These are phyloP conservation scores for Pyrgus malvae DNA, from an alignment of 2,888 invertebrate genomes.

Conservation along the genomic window DNA sequence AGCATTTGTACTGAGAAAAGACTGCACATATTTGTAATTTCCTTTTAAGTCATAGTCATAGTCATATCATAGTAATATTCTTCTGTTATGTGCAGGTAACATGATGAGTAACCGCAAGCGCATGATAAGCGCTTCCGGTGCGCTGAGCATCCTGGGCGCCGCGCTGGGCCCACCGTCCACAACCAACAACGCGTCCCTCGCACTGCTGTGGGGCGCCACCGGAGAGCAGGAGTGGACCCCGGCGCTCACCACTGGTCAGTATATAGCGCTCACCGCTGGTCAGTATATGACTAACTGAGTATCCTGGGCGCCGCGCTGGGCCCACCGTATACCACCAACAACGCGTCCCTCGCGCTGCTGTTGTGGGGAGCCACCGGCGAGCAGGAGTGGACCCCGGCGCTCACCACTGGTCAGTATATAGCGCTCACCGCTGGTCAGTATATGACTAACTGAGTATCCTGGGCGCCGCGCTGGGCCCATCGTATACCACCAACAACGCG, in stretches of 20 bases:
- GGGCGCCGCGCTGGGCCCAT: slow-evolving; percentile 42
- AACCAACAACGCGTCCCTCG: slow-evolving; percentile 80
- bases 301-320: slow-evolving; percentile 38
- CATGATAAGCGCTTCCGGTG: slow-evolving; percentile 67
- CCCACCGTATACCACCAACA: slow-evolving; percentile 67
- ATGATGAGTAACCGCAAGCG: slow-evolving; percentile 69
- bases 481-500: slow-evolving; percentile 71
- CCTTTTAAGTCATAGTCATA: no score
- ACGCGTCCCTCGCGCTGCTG: slow-evolving; percentile 85
- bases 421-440: no score
- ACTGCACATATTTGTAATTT: no score
- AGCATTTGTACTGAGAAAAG: no score
- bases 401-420: slow-evolving; percentile 90
- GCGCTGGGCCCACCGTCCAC: slow-evolving; percentile 53
- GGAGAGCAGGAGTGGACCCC: slow-evolving; percentile 99
- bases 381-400: slow-evolving; percentile 97
- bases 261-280: no score
- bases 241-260: slow-evolving; percentile 93
- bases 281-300: no score
- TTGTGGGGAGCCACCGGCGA: slow-evolving; percentile 98
- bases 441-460: slow-evolving; percentile 35
- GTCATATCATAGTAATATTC: no score
- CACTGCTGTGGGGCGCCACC: slow-evolving; percentile 95
- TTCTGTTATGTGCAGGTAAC: slow-evolving; percentile 55
- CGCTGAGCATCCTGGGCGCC: slow-evolving; percentile 35